Base-by-base conservation (phyloP, 2,888 invertebrate genomes). In the Allophyes oxyacanthae region DNA sequence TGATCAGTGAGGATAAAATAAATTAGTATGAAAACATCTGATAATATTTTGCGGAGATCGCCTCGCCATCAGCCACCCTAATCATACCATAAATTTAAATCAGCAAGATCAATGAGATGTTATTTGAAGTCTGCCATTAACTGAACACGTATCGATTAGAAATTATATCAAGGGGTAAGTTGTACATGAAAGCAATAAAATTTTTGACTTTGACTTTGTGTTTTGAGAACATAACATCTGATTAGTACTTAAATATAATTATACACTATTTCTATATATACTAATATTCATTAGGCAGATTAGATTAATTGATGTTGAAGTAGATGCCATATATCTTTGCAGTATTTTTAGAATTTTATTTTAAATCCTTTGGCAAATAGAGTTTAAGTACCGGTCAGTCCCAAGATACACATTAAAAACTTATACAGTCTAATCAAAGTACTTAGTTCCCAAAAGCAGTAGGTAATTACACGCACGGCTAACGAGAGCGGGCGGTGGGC, bases 71-170 rank as follows among this genome's bases (percentile, higher is more conserved):
- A 83, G 78, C 82, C 87, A 82, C 83, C 83, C 88, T 91, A 91
- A 94, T 92, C 92, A 90, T 88, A 86, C 89, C 83, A 92, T 94
- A 92, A 92, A 94, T 94, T 91, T 91, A 89, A 91, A 88, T 94
- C 91, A 91, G 86, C 79, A 82, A 54, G 54, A 62, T 91, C 88
- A 92, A 91, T 91, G 90, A 87, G 86, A 87, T 88, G 87, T 88
- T 91, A 90, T 91, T 91, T 87, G 89, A 88, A 88, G 86, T 84
- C 85, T 88, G 86, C 87, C 87, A 89, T 90, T 88, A 87, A 77
- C 77, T 80, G 70, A 76, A 77, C 78, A 75, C 42, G 40, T 55
- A 26, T 45, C 14, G 59, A 45, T 54, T 57, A 37, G 52, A 67
- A 54, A 61, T 77, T 50, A 53, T 54, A 30, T 13, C 33, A 28